phyloP scores from a whole-genome alignment of 2,797 vertebrate species.

The Alectoris magna region DNA sequence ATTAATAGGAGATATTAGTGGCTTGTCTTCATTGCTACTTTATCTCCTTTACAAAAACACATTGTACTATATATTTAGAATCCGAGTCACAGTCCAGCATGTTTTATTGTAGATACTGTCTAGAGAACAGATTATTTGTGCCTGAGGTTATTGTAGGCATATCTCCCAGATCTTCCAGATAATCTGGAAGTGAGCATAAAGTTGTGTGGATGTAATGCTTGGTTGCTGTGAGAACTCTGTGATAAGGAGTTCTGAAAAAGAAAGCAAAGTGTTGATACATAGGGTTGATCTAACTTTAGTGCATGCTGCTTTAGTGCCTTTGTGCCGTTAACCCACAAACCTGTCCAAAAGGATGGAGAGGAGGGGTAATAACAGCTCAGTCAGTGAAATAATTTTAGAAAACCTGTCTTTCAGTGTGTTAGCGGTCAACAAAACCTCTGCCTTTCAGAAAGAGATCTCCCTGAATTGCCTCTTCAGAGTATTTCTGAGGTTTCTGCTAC shows the following conservation, averaged over 20 bases:
- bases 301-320: neutral
- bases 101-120: neutral
- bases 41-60: neutral
- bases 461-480: neutral
- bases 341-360: neutral
- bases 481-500: neutral
- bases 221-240: neutral
- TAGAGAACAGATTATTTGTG: neutral
- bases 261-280: neutral
- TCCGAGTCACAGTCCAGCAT: neutral
- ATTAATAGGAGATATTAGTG: neutral
- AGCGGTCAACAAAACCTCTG: neutral
- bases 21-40: neutral
- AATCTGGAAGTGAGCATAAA: neutral
- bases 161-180: neutral
- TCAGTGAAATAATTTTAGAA: neutral
- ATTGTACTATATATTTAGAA: neutral
- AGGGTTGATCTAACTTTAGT: neutral
- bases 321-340: neutral
- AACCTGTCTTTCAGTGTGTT: neutral
- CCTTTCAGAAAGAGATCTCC: neutral
- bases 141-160: fast-evolving
- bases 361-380: neutral
- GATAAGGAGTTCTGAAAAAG: neutral
- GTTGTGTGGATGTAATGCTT: neutral